A percentile compares a stretch with the other conserved stretches of the same genome.
Evolutionary conservation across 2,797 vertebrate genomes (phyloP).

Genomic region (Clamator glandarius): DNA sequence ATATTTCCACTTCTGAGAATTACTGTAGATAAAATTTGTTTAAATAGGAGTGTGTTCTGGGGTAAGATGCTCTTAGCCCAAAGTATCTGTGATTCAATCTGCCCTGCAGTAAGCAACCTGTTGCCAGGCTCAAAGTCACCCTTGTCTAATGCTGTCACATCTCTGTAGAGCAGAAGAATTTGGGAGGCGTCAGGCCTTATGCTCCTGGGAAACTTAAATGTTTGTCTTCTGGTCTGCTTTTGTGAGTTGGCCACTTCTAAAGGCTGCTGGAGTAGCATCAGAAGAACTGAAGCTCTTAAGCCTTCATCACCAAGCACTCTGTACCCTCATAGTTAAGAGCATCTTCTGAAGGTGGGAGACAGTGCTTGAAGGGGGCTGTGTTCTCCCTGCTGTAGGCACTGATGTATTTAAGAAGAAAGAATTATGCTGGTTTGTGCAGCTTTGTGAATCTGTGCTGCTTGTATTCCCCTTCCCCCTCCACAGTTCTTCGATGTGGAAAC

Average conservation of each 20-base stretch:
- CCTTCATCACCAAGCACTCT: accelerated
- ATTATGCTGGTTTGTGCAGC: neutral
- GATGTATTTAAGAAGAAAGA: neutral
- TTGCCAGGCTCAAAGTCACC: neutral
- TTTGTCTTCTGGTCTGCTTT: neutral
- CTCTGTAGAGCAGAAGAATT: neutral
- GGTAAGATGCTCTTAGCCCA: neutral
- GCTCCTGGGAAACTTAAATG: neutral
- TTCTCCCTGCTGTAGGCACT: neutral
- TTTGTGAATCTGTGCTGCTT: neutral
- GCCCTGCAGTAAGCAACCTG: neutral
- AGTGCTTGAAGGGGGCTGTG: accelerated
- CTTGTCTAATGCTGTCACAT: neutral
- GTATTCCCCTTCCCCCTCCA: neutral
- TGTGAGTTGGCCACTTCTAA: neutral
- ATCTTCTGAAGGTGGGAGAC: neutral
- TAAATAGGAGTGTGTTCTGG: neutral
- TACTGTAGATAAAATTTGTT: neutral
- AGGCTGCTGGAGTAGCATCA: neutral
- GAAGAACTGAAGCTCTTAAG: neutral
- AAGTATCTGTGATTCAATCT: accelerated
- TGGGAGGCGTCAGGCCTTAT: neutral
- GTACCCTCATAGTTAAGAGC: neutral
- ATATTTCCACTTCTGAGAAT: neutral
- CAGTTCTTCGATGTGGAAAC: neutral